phyloP scores from a whole-genome alignment of 2,113 vertebrate genomes.

The Sitta europaea region DNA sequence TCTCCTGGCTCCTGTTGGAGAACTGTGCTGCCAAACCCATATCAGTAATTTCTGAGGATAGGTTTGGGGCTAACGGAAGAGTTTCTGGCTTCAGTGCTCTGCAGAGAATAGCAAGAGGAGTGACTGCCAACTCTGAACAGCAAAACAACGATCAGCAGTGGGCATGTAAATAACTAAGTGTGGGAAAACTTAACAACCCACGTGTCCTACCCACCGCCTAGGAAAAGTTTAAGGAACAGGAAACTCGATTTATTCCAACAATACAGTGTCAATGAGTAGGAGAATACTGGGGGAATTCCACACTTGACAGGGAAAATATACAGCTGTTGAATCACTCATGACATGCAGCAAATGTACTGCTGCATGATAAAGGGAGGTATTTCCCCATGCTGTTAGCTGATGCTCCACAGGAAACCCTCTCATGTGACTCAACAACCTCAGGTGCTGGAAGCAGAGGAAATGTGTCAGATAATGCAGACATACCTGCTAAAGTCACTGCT shows the following conservation, averaged over 20 bases:
- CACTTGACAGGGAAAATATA: neutral
- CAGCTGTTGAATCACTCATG: neutral
- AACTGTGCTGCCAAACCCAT: fast-evolving
- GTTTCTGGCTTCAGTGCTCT: neutral
- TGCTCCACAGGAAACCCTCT: neutral
- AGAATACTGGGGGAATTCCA: neutral
- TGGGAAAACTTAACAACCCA: neutral
- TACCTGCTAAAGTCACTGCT: neutral
- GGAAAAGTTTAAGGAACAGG: neutral
- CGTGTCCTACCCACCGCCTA: fast-evolving
- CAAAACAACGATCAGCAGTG: neutral
- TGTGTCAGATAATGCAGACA: neutral
- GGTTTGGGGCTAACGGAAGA: neutral
- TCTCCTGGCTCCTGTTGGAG: neutral
- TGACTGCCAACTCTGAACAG: neutral
- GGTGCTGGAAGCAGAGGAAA: neutral
- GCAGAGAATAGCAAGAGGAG: neutral
- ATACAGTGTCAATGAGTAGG: neutral
- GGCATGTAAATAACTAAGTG: neutral
- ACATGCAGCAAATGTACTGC: neutral
- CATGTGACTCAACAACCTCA: neutral
- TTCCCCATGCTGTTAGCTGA: neutral
- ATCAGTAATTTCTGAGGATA: neutral
- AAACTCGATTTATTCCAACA: neutral
- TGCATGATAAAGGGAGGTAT: neutral